A percentile compares a stretch with the other conserved stretches of the same genome.
Evolutionary conservation across 2,113 vertebrate species (phyloP).

Genomic region (Chaenocephalus aceratus): DNA sequence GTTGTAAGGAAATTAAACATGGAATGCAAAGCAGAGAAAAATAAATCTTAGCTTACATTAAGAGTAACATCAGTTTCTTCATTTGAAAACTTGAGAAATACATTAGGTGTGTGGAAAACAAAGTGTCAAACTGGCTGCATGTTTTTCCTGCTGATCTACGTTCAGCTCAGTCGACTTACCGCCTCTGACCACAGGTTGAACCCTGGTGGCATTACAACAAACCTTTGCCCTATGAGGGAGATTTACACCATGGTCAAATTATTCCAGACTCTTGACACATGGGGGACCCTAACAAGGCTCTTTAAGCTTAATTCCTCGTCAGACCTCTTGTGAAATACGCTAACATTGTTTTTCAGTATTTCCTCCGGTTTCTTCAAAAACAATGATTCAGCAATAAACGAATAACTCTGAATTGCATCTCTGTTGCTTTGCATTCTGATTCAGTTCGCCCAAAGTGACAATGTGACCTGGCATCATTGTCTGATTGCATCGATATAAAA

Average conservation of each 20-base stretch:
- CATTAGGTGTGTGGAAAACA: background rate
- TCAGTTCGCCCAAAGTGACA: background rate
- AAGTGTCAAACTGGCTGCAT: background rate
- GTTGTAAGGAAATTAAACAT: background rate
- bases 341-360: conserved; percentile 42
- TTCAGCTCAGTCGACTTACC: conserved; percentile 77
- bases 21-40: background rate
- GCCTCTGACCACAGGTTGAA: conserved; percentile 61
- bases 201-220: conserved; percentile 49
- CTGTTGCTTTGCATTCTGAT: conserved; percentile 5
- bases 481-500: background rate
- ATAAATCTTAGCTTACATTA: background rate
- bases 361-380: background rate
- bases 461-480: conserved; percentile 15
- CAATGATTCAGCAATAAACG: background rate
- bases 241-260: conserved; percentile 64
- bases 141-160: conserved; percentile 22
- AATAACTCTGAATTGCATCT: background rate
- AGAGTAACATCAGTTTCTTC: background rate
- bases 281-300: conserved; percentile 25
- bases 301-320: conserved; percentile 52
- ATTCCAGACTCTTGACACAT: conserved; percentile 38
- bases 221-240: conserved; percentile 69
- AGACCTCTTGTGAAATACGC: conserved; percentile 37
- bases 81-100: background rate